Base-by-base conservation (phyloP, 2,113 vertebrate genomes). In the Macrotus californicus region DNA sequence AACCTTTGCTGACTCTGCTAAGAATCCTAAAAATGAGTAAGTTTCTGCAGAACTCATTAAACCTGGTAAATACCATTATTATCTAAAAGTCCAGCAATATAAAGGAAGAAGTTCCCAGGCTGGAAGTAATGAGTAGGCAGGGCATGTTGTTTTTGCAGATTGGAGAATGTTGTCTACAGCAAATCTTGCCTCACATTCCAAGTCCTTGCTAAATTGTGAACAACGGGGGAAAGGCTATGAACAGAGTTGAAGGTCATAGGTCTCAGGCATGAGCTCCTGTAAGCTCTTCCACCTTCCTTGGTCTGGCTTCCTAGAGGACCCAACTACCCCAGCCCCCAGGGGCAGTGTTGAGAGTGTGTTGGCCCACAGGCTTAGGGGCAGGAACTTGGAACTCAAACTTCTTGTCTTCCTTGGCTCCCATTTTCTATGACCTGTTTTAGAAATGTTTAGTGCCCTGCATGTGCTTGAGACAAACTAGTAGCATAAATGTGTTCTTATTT, bases 11-110 rank as follows among this genome's bases (percentile, higher is more conserved):
- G 34, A 87, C 43, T 95, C 41, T 91, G 41, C 56, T 69, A 90
- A 91, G 70, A 94, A 93, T 93, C 56, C 80, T 75, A 52, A 48
- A 86, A 73, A 70, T 46, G 24, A 69, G 39, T 9, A 41, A n/a
- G 84, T 87, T 90, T 89, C 52, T 92, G 36, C 50, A 80, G 66
- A 96, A 91, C 46, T 76, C 77, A 83, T 29, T 24, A 72, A 87
- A 79, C 26, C 50, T 85, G 80, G 56, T 72, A 70, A 87, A 92
- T 31, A 87, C 4, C 87, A 82, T 61, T 81, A 39, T 88, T 41
- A 94, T 24, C 18, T 59, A 89, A 80, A 84, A 91, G 36, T 41
- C 22, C 34, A 91, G 61, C 56, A 75, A 91, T 18, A 83, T 5
- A 77, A 41, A 67, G 18, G 41, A 82, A 50, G 52, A 66, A 29